These are phyloP conservation scores for Eulemur rubriventer DNA, from an alignment of 2,797 vertebrate genomes.

Conservation along the genomic window DNA sequence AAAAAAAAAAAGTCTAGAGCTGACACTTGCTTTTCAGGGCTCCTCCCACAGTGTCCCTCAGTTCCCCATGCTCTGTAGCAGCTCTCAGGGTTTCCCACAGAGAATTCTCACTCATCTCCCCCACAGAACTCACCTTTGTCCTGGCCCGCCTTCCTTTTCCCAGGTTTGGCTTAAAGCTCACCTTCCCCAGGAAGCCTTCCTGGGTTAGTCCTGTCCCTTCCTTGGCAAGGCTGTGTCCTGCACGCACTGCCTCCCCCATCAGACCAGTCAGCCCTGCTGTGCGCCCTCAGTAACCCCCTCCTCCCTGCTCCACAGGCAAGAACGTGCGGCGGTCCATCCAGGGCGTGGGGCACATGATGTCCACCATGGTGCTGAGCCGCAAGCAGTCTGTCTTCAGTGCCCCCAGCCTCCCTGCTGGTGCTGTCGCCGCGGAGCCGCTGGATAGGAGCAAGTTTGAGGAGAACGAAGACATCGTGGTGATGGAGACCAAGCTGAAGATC, in stretches of 20 bases:
- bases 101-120: not conserved
- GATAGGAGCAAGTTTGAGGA: constrained; percentile 92
- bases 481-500: constrained; percentile 99
- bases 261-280: not conserved
- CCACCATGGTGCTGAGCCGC: constrained; percentile 97
- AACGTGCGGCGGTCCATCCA: constrained; percentile 96
- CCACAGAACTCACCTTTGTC: not conserved
- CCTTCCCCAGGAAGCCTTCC: not conserved
- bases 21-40: not conserved
- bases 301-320: constrained; percentile 86
- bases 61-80: not conserved
- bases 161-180: not conserved
- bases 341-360: constrained; percentile 98
- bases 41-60: not conserved
- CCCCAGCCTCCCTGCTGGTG: constrained; percentile 80
- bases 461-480: constrained; percentile 95
- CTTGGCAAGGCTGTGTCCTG: not conserved
- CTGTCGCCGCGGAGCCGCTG: constrained; percentile 85
- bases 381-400: constrained; percentile 92
- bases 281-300: not conserved
- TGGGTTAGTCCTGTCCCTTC: not conserved
- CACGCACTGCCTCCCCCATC: not conserved
- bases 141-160: not conserved
- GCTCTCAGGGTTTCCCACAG: not conserved
- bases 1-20: not conserved